Base-by-base conservation (phyloP, 2,113 vertebrate species). In the Herpailurus yagouaroundi region DNA sequence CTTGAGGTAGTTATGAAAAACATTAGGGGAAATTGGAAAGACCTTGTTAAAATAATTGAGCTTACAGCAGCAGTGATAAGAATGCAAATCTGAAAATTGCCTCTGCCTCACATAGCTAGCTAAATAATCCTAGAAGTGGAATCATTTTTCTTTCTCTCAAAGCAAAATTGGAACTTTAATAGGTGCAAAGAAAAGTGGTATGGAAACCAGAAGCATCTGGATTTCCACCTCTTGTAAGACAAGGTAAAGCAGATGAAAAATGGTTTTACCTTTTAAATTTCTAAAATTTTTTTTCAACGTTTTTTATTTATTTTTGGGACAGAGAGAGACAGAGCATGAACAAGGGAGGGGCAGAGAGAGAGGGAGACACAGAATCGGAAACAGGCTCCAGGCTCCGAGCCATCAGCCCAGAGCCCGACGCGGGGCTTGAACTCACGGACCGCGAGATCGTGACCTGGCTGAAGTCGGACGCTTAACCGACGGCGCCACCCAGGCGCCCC, bases 41-140 rank as follows among this genome's bases (percentile, higher is more conserved):
- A 88, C 84, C 96, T 92, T 98, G 91, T 97, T 97, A 98, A 98
- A 98, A 97, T 97, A 97, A 97, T 85, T 95, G 94, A 95, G 84
- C 95, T 96, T 97, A 94, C 45, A 97, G 92, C 92, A 95, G 89
- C 66, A 96, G 89, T 79, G 97, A 91, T 98, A 96, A 97, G 95
- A 96, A 96, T 90, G 94, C 60, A 97, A 97, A 97, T 95, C 95
- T 97, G 96, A 90, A 98, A 98, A 98, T 60, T 97, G 88, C 88
- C 31, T 97, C 41, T 79, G 76, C 88, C 97, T 94, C 91, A 91
- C 64, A 92, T 55, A 96, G 83, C 83, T 82, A 84, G 83, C 85
- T 94, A 96, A 97, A 97, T 94, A 96, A 95, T 90, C 88, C 60
- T 87, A 84, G 21, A 94, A 97, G 33, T 74, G n/a, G 36, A 86